Evolutionary conservation across 1,140 invertebrate species (phyloP), one percentile per base, ranked within the genome.

Genomic region (Danaus melanippus): DNA sequence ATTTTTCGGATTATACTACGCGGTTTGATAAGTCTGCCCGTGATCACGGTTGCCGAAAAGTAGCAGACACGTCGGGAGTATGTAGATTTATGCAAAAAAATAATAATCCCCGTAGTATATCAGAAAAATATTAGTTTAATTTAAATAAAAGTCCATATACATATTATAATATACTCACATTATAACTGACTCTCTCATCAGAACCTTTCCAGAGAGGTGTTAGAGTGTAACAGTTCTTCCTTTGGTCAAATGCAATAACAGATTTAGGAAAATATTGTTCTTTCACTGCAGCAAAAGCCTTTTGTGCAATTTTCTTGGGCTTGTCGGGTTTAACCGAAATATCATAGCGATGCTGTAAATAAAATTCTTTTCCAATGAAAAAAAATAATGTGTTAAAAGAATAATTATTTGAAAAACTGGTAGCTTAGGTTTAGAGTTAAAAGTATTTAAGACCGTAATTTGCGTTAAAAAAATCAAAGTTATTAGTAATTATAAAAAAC

Each of bases 291-390:
- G 51, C 10, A 50, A 78, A 86, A 9, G 67, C 74, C 41, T 58
- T 58, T 8, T 70, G 53, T 11, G 77, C 21, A 15, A 80, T 50
- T 55, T 79, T 81, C 54, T 84, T 86, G 0, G 79, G 78, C 32
- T 55, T 68, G 9, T 86, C 83, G 7, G 83, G 83, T 21, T 60
- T 79, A n/a, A 82, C 71, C 0, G 57, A 45, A 0, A 86, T 68
- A 44, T 86, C 83, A 50, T 84, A 86, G 8, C 83, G 78, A 41
- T 70, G 54, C 83, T 86, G 70, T 53, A 82, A 82, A 46, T 57
- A 60, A 49, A 44, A 58, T 45, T 50, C 42, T 41, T 40, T 46
- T 8, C 2, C 6, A 1, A 32, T 7, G 0, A 5, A 32, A 32
- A 17, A 4, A 47, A 46, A 9, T 42, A 43, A 53, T 42, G 12